Evolutionary conservation across 2,113 vertebrate genomes (phyloP).

Genomic region (Xyrauchen texanus): DNA sequence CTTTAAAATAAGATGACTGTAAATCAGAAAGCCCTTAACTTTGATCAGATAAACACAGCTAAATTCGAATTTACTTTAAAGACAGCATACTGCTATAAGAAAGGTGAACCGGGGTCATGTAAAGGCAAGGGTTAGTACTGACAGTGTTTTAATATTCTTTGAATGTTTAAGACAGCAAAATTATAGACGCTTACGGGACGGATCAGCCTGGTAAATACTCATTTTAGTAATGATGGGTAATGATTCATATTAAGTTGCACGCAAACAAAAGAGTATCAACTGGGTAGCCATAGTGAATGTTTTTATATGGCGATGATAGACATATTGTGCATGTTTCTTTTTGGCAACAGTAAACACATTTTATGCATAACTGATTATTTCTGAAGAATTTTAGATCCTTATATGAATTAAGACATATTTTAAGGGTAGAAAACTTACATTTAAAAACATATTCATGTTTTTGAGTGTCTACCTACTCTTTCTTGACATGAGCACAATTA

Average conservation of each 20-base stretch:
- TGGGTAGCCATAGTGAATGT: background rate
- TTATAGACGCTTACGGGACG: constrained; percentile 20
- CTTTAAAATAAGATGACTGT: background rate
- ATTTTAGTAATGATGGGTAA: background rate
- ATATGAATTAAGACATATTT: background rate
- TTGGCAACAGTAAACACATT: background rate
- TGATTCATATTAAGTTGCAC: constrained; percentile 33
- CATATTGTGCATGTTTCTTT: background rate
- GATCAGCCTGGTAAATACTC: background rate
- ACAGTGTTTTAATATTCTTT: constrained; percentile 15
- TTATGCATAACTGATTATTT: constrained; percentile 13
- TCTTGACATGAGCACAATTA: constrained; percentile 21
- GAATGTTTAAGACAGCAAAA: constrained; percentile 6
- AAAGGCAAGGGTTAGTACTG: background rate
- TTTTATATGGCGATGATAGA: constrained; percentile 16
- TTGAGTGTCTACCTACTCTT: constrained; percentile 21
- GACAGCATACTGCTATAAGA: background rate
- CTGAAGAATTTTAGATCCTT: background rate
- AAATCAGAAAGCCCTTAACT: background rate
- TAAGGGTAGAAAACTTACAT: background rate
- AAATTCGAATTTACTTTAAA: background rate
- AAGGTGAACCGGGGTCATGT: background rate
- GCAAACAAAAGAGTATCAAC: background rate
- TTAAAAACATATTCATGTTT: background rate
- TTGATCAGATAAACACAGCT: background rate